Conservation (phyloP, 1,140 invertebrate species). For the Sycobia sp. region DNA sequence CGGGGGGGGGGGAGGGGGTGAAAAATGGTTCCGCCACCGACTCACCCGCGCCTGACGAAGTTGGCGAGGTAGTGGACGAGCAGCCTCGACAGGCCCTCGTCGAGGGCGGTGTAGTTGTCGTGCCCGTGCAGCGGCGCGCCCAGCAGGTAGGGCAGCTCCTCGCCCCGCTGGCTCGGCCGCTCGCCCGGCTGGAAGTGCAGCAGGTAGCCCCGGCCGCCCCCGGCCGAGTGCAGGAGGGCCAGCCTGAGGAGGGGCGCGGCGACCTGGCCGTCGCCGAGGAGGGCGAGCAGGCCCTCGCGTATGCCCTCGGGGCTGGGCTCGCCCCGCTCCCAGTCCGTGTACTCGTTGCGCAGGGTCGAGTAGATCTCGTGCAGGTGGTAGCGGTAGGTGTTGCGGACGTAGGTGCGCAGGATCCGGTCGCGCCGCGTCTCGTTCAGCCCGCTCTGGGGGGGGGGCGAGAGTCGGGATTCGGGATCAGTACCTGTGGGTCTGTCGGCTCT, state of each 20-base stretch:
- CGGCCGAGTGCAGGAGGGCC: conserved; percentile 78
- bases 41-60: conserved; percentile 82
- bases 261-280: conserved; percentile 85
- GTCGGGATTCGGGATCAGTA: too few relatives aligned
- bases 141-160: conserved; percentile 92
- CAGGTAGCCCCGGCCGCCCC: conserved; percentile 80
- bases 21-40: conserved; percentile 31
- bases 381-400: conserved; percentile 85
- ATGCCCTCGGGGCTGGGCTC: conserved; percentile 74
- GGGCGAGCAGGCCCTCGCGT: conserved; percentile 60
- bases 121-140: conserved; percentile 83
- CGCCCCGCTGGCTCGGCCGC: conserved; percentile 83
- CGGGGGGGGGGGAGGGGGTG: neutral
- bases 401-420: conserved; percentile 83
- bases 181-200: conserved; percentile 85
- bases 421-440: conserved; percentile 84
- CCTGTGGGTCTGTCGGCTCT: too few relatives aligned
- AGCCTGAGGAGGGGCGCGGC: conserved; percentile 81
- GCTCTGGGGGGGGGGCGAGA: conserved; percentile 65
- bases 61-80: conserved; percentile 83
- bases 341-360: conserved; percentile 88
- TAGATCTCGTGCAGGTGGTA: conserved; percentile 91
- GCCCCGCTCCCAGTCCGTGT: conserved; percentile 89
- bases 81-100: conserved; percentile 74
- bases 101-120: conserved; percentile 73